phyloP scores from a whole-genome alignment of 2,888 invertebrate species.

The Thymelicus sylvestris region DNA sequence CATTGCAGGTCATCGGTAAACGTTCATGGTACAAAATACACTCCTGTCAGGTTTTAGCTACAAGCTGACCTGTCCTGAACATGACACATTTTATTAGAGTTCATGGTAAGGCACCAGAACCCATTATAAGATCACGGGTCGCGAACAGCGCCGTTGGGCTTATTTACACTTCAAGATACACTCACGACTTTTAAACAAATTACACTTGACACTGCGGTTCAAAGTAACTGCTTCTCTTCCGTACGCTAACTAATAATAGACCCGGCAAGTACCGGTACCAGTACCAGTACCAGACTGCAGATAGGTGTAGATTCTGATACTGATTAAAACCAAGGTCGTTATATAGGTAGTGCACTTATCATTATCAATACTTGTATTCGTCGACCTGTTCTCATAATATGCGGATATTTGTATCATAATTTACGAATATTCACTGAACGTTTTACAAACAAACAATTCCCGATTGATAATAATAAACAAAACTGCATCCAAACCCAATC shows the following conservation, averaged over 20 bases:
- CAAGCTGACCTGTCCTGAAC: too few species aligned
- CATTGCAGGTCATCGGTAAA: too few species aligned
- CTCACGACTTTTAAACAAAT: constrained; percentile 32
- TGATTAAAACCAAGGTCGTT: neutral
- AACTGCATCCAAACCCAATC: neutral
- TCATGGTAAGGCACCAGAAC: too few species aligned
- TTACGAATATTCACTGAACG: neutral
- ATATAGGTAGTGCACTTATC: neutral
- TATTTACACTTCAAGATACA: constrained; percentile 26
- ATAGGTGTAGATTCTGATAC: neutral
- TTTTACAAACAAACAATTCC: too few species aligned
- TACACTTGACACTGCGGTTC: constrained; percentile 16
- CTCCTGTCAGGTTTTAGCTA: too few species aligned
- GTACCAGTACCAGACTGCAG: too few species aligned
- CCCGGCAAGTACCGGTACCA: neutral
- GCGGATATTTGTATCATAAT: neutral
- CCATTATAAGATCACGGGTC: constrained; percentile 14
- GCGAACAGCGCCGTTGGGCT: constrained; percentile 1
- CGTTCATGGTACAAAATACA: too few species aligned
- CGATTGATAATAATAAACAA: constrained; percentile 11
- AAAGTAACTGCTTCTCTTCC: constrained; percentile 7
- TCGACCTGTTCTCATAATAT: neutral
- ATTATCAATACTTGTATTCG: neutral
- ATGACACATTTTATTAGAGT: too few species aligned
- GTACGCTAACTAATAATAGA: neutral